Base-by-base conservation (phyloP, 2,797 vertebrate genomes). In the Ptychadena robeensis region DNA sequence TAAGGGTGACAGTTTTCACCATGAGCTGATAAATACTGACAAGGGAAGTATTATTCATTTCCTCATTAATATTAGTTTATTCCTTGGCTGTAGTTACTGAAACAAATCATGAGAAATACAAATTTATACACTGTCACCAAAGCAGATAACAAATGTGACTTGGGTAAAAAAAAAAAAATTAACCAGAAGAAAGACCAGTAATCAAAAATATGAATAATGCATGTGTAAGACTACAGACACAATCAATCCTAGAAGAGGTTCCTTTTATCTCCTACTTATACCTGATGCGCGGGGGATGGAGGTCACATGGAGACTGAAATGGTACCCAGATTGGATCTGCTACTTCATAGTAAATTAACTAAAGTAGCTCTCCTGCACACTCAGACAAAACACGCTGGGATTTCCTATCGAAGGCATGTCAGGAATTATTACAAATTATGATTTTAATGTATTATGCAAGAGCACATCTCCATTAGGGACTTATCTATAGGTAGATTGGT, bases 161-260 rank as follows among this genome's bases (percentile, higher is more conserved):
- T 84, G 53, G 22, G 28, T 61, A 48, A 48, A 22, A 22, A 35
- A 27, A 73, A 40, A 76, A 79, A 74, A 75, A 84, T 79, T 66
- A 79, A 83, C 66, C 14, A 73, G 38, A 84, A 59, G 57, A 64
- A 69, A 61, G 35, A 25, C 11, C 71, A 48, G 82, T 74, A 84
- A 84, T 84, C 76, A 84, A 59, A 80, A 70, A 53, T 34, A 74
- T 84, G 82, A 80, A 84, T 84, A 44, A 84, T 84, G 82, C 44
- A 84, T 84, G 71, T 25, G 48, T 74, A 59, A 70, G 70, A 74
- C 38, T 40, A 28, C 64, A 80, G 82, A 79, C 25, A 67, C 76
- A 84, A 84, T 84, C 82, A 84, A 72, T 38, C 61, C 9, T 31
- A 63, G 69, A 30, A 63, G 28, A 68, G 30, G 22, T 15, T 40